Evolutionary conservation across 1,140 invertebrate species (phyloP).

Genomic region (Ostrea edulis): DNA sequence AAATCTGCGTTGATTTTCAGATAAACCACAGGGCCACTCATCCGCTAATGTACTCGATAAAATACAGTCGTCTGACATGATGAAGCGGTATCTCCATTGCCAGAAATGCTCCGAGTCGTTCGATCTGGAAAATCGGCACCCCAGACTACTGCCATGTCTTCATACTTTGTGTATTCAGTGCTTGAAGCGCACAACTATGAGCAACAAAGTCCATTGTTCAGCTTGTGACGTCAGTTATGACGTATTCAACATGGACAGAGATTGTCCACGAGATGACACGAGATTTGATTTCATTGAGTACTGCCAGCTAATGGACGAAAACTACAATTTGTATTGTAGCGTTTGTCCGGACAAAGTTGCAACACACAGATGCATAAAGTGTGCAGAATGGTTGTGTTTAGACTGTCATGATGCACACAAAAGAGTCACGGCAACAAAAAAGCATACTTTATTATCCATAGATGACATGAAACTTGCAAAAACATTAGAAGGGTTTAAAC

Average conservation of each 20-base stretch:
- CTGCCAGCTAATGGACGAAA: conserved; percentile 42
- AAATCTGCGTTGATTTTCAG: background rate
- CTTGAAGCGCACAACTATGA: conserved; percentile 39
- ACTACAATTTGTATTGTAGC: conserved; percentile 57
- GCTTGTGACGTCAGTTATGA: conserved; percentile 43
- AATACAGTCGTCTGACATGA: background rate
- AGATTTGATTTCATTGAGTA: conserved; percentile 58
- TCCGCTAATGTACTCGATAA: background rate
- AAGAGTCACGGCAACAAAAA: conserved; percentile 64
- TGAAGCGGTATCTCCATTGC: conserved; percentile 30
- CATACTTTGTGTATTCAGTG: conserved; percentile 62
- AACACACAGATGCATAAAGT: conserved; percentile 63
- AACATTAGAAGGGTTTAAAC: conserved; percentile 52
- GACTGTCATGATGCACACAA: conserved; percentile 65
- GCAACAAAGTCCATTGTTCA: conserved; percentile 6
- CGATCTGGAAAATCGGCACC: conserved; percentile 48
- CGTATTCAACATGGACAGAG: conserved; percentile 41
- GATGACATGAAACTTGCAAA: conserved; percentile 52
- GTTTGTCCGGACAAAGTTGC: conserved; percentile 61
- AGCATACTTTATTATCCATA: conserved; percentile 55
- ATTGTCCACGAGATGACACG: conserved; percentile 58
- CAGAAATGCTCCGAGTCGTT: conserved; percentile 45
- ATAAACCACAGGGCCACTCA: background rate
- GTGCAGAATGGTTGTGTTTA: conserved; percentile 66
- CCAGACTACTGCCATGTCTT: conserved; percentile 65